Evolutionary conservation across 92 coral and sea anemone species (phyloP), one percentile per base, ranked within the genome.

Genomic region (Parazoanthus darwini): DNA sequence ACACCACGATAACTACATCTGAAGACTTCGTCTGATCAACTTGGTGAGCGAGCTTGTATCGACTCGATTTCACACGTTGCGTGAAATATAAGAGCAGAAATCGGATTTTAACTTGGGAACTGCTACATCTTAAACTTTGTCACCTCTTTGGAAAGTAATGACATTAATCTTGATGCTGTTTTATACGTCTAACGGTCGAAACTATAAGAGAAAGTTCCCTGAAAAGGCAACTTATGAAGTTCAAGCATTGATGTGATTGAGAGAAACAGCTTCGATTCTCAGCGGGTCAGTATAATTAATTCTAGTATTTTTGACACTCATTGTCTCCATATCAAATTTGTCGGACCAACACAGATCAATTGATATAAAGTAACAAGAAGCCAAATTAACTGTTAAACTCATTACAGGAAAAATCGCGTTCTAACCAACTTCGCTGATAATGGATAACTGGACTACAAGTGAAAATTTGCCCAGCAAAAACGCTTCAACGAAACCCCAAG

Each of bases 401-500:
- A 63, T 63, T 23, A 63, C 26, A 63, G 70, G 70, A 63, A 54
- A 54, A 63, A 63, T 63, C n/a, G 20, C 15, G 70, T 63, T 22
- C 15, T 3, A 63, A 20, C 22, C 20, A 63, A 63, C 70, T 63
- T 18, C 70, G 8, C 26, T 22, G 26, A 20, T 63, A 80, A 58
- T 35, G 68, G 72, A 80, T 15, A 80, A 58, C 44, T 54, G 36
- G 23, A 56, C 48, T 4, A 16, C 33, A 10, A 54, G 22, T 51
- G 72, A 72, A 80, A 58, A 36, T 56, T 35, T 80, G 48, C 59
- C 85, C 72, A 80, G 70, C 8, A 76, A 42, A 39, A 76, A 15
- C 37, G 9, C 23, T 37, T 42, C 87, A 5, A 29, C 79, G 22
- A 50, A 71, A 33, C 36, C 36, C 20, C 25, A 15, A 15, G 42